Conservation (phyloP, 2,797 vertebrate species). For the Eupleurogrammus muticus region DNA sequence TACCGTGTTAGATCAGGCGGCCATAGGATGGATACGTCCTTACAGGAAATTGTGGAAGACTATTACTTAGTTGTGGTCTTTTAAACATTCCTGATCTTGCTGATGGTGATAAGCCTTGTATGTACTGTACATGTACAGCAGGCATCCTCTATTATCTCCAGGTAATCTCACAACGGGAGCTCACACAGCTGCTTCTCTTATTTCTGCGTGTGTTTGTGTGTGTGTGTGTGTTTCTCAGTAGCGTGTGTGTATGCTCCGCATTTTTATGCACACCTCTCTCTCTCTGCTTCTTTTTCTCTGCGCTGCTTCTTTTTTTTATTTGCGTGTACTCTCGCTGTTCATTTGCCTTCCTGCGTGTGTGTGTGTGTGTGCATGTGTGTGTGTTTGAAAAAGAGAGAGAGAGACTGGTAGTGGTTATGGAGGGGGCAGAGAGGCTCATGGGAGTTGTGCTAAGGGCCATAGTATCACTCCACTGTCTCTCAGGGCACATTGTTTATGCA, state of each 20-base stretch:
- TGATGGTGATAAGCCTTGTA: not conserved
- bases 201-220: not conserved
- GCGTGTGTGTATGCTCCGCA: constrained; percentile 17
- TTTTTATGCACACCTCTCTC: constrained; percentile 40
- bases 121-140: constrained; percentile 10
- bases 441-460: constrained; percentile 81
- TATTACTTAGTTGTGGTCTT: not conserved
- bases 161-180: constrained; percentile 31
- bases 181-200: constrained; percentile 20
- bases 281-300: constrained; percentile 33
- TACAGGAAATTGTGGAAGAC: constrained; percentile 9
- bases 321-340: constrained; percentile 46
- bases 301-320: constrained; percentile 47
- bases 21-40: constrained; percentile 8
- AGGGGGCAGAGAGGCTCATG: constrained; percentile 76
- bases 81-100: not conserved
- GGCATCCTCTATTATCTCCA: constrained; percentile 20
- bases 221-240: not conserved
- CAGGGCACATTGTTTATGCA: constrained; percentile 84
- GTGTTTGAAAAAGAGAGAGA: constrained; percentile 14
- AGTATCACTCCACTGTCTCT: constrained; percentile 80
- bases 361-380: constrained; percentile 12
- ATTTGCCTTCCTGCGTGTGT: constrained; percentile 39
- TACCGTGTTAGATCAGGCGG: not conserved
- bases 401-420: constrained; percentile 61